phyloP scores from a whole-genome alignment of 1,140 invertebrate genomes.

The Aphaenogaster ashmeadi region DNA sequence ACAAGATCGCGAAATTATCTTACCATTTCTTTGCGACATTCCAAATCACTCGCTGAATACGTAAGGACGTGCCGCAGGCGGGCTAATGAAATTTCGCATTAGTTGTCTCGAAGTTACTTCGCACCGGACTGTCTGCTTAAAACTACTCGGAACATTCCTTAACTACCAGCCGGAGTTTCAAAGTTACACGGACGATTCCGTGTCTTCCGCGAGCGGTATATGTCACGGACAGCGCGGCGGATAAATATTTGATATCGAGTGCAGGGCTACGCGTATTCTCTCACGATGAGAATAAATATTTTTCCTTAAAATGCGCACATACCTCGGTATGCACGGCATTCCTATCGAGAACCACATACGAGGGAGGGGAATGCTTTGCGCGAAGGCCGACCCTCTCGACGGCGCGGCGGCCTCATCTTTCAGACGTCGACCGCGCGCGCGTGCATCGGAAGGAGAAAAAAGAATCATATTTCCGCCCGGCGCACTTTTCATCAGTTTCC shows the following conservation, averaged over 20 bases:
- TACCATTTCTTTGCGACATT: conserved; percentile 26
- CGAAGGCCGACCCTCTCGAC: background rate
- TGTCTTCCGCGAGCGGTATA: conserved; percentile 15
- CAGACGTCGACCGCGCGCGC: conserved; percentile 18
- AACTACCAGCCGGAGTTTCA: conserved; percentile 40
- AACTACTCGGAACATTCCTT: conserved; percentile 59
- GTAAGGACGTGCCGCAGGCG: conserved; percentile 29
- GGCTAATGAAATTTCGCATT: conserved; percentile 63
- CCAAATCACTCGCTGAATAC: conserved; percentile 31
- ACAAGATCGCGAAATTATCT: conserved; percentile 14
- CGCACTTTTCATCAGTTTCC: conserved; percentile 41
- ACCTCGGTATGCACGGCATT: background rate
- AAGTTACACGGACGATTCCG: conserved; percentile 45
- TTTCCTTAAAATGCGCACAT: conserved; percentile 9
- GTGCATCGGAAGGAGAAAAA: background rate
- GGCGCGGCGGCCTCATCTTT: conserved; percentile 18
- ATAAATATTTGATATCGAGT: conserved; percentile 58
- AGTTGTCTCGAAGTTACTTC: conserved; percentile 49
- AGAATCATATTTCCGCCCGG: conserved; percentile 18
- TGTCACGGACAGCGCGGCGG: conserved; percentile 8
- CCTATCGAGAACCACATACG: background rate
- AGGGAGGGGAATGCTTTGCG: background rate
- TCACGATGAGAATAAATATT: conserved; percentile 43
- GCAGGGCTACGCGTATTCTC: conserved; percentile 1
- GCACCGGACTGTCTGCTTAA: conserved; percentile 43